Conservation (phyloP, 2,888 invertebrate species). For the Carabus problematicus region DNA sequence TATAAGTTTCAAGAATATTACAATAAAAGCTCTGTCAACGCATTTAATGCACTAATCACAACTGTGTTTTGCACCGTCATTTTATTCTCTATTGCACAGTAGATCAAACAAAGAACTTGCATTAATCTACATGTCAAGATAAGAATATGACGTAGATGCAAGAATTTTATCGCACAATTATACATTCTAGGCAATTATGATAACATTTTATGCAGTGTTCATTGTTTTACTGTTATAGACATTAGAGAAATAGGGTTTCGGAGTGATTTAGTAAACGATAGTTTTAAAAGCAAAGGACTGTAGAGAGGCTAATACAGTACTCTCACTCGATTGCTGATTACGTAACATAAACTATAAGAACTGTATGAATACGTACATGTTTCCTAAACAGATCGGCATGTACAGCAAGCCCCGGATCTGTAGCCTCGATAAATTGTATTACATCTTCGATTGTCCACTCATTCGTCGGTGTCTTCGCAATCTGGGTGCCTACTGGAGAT, state of each 20-base stretch:
- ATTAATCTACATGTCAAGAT: too few relatives aligned
- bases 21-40: not conserved
- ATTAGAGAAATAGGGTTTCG: not conserved
- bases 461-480: conserved; percentile 67
- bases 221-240: too few relatives aligned
- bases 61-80: not conserved
- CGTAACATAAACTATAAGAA: too few relatives aligned
- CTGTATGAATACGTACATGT: conserved; percentile 73
- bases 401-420: conserved; percentile 82
- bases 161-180: too few relatives aligned
- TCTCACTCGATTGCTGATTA: too few relatives aligned
- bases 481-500: conserved; percentile 51
- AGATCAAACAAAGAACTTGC: too few relatives aligned
- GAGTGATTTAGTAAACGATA: not conserved
- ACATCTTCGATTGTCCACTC: conserved; percentile 97
- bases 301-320: too few relatives aligned
- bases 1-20: conserved; percentile 47
- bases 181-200: too few relatives aligned
- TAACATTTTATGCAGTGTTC: too few relatives aligned
- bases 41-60: not conserved
- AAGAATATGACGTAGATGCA: too few relatives aligned
- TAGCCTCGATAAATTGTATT: conserved; percentile 86
- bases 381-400: conserved; percentile 92
- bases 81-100: not conserved
- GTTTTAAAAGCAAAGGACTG: too few relatives aligned